These are phyloP conservation scores for Deilephila porcellus DNA, from an alignment of 2,888 invertebrate species.

Conservation along the genomic window DNA sequence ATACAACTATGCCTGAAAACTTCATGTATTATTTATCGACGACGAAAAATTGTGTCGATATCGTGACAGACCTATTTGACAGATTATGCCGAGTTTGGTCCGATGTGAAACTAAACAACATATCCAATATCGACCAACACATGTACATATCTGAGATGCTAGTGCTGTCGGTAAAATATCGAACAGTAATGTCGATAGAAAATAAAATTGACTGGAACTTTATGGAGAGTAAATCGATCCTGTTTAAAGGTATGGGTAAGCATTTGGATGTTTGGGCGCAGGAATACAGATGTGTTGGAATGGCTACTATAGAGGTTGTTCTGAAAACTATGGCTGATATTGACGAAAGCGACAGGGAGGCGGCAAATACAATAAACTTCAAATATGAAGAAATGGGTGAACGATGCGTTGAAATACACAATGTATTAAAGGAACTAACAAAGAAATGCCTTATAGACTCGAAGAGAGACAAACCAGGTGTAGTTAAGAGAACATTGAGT, in stretches of 20 bases:
- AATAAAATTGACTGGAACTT: conserved; percentile 57
- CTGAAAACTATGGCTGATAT: conserved; percentile 81
- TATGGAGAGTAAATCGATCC: conserved; percentile 73
- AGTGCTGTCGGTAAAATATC: conserved; percentile 82
- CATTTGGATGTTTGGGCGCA: conserved; percentile 88
- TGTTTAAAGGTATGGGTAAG: conserved; percentile 87
- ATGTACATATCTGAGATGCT: conserved; percentile 88
- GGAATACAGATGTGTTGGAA: conserved; percentile 87
- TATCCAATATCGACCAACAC: conserved; percentile 88
- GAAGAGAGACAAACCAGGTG: conserved; percentile 52
- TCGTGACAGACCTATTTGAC: conserved; percentile 71
- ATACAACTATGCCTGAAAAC: conserved; percentile 82
- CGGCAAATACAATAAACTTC: conserved; percentile 84
- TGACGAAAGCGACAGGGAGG: conserved; percentile 65
- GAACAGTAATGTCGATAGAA: conserved; percentile 63
- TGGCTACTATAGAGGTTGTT: conserved; percentile 89
- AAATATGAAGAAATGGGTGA: conserved; percentile 85
- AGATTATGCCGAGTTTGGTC: conserved; percentile 88
- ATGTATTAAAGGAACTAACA: conserved; percentile 70
- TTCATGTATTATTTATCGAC: conserved; percentile 86
- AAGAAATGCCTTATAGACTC: conserved; percentile 68
- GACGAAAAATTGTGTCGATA: conserved; percentile 57
- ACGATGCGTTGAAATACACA: conserved; percentile 76
- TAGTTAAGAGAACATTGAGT: conserved; percentile 55
- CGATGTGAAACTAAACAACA: conserved; percentile 85